phyloP scores from a whole-genome alignment of 92 coral and sea anemone genomes.

The Phymanthus crucifer region DNA sequence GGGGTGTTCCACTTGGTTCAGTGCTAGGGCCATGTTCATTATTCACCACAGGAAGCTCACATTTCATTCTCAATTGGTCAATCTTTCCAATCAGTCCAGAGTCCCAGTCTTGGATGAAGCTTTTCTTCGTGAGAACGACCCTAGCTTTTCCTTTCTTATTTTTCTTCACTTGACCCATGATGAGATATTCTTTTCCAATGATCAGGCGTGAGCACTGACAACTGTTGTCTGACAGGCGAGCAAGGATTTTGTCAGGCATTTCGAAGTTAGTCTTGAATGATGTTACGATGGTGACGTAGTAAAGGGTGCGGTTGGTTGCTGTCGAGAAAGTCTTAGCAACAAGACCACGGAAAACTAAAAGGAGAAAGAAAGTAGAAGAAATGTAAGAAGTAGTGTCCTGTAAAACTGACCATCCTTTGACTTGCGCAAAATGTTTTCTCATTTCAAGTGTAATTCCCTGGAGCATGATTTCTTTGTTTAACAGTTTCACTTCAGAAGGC shows the following conservation, averaged over 20 bases:
- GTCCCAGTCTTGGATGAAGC: slow-evolving; percentile 41
- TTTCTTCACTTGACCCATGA: slow-evolving; percentile 29
- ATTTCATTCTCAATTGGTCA: slow-evolving; percentile 15
- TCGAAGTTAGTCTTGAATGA: slow-evolving; percentile 24
- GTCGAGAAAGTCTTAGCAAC: neutral
- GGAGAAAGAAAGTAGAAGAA: neutral
- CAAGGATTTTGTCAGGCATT: slow-evolving; percentile 13
- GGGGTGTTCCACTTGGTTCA: neutral
- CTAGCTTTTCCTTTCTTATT: slow-evolving; percentile 14
- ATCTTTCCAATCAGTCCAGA: slow-evolving; percentile 4
- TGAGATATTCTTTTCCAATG: slow-evolving; percentile 24
- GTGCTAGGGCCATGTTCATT: neutral
- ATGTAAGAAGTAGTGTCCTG: neutral
- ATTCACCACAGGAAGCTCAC: neutral
- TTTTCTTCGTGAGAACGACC: slow-evolving; percentile 32
- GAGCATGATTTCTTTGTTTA: no score
- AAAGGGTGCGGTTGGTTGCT: slow-evolving; percentile 26
- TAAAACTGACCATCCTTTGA: neutral
- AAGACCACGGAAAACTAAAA: slow-evolving; percentile 27
- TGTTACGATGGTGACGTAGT: slow-evolving; percentile 16
- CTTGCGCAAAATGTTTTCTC: neutral
- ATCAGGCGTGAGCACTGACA: slow-evolving; percentile 33
- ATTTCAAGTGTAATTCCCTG: no score
- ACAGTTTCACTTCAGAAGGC: no score
- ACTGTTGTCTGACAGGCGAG: slow-evolving; percentile 14